Base-by-base conservation (phyloP, 2,113 vertebrate species). In the Vulpes vulpes region DNA sequence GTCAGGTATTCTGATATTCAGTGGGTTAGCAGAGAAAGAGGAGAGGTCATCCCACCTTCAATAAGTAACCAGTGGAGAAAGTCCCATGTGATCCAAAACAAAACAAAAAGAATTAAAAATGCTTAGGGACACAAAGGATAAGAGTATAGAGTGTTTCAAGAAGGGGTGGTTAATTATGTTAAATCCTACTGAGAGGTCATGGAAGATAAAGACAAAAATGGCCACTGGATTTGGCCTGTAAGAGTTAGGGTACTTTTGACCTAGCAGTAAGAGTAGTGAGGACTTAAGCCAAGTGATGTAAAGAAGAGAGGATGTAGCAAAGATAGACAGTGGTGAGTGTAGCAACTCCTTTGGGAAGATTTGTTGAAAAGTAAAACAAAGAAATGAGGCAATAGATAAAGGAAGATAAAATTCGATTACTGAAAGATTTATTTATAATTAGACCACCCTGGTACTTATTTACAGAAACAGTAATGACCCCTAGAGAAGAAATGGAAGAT, bases 321-420 rank as follows among this genome's bases (percentile, higher is more conserved):
- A 20, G n/a, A 49, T 32, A 67, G 8, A 67, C 1, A 49, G 1
- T 1, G 25, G 1, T 43, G 23, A 80, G 1, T 8, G 1, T 22
- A 20, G 1, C 9, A 16, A 38, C 8, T 23, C 32, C 8, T 55
- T 64, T 27, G 30, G 35, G 35, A 91, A 82, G 9, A n/a, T 69
- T n/a, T n/a, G 5, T 23, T 87, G 51, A 59, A 49, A 91, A 94
- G 43, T 3, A 76, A 65, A 91, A 88, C 4, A 95, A 25, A 69
- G 60, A 92, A 84, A 81, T 35, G 49, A 69, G 12, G 7, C 30
- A 67, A 43, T 5, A 65, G 35, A 55, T 60, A 35, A 19, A 83
- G 20, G 11, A 3, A 4, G 9, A 35, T 10, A 32, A 76, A 51
- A 76, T 15, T 49, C 49, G 16, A 35, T 67, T 25, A 27, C n/a